A percentile compares a stretch with the other conserved stretches of the same genome.
These are phyloP conservation scores for Adelphocoris suturalis DNA, from an alignment of 2,888 invertebrate species.

Conservation along the genomic window DNA sequence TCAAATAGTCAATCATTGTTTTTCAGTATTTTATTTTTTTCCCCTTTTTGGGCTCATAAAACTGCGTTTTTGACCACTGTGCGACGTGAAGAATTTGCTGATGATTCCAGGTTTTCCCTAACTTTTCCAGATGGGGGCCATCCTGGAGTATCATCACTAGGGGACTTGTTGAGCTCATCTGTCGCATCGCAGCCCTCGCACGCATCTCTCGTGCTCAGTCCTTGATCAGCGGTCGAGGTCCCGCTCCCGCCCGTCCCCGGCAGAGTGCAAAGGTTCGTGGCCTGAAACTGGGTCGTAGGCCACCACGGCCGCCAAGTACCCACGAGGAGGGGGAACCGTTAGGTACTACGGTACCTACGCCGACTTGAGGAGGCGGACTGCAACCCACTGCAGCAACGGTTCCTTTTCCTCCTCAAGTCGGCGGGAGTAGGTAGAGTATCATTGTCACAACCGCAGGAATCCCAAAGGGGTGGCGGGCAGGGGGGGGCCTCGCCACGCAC, in stretches of 20 bases:
- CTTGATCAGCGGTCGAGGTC: constrained; percentile 7
- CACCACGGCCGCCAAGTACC: constrained; percentile 41
- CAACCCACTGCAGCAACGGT: constrained; percentile 61
- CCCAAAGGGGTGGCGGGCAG: too few relatives aligned
- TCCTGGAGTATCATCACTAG: too few relatives aligned
- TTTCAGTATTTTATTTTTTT: too few relatives aligned
- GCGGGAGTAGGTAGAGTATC: constrained; percentile 9
- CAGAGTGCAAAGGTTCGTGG: constrained; percentile 63
- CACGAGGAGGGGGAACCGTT: constrained; percentile 44
- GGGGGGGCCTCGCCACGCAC: constrained; percentile 9
- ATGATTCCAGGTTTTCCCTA: too few relatives aligned
- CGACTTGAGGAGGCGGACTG: constrained; percentile 65
- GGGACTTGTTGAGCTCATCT: too few relatives aligned
- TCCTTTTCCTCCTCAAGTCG: constrained; percentile 42
- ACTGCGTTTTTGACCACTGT: too few relatives aligned
- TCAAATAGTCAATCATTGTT: too few relatives aligned
- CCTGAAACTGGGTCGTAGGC: constrained; percentile 62
- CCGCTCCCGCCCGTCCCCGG: background rate
- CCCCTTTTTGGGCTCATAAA: too few relatives aligned
- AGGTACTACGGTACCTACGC: constrained; percentile 40
- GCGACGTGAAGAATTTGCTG: too few relatives aligned
- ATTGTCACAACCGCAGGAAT: constrained; percentile 62
- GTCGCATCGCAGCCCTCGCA: too few relatives aligned
- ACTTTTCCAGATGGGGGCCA: too few relatives aligned
- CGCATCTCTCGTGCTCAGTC: background rate